Conservation (phyloP, 2,888 invertebrate species). For the Hololepta plana region DNA sequence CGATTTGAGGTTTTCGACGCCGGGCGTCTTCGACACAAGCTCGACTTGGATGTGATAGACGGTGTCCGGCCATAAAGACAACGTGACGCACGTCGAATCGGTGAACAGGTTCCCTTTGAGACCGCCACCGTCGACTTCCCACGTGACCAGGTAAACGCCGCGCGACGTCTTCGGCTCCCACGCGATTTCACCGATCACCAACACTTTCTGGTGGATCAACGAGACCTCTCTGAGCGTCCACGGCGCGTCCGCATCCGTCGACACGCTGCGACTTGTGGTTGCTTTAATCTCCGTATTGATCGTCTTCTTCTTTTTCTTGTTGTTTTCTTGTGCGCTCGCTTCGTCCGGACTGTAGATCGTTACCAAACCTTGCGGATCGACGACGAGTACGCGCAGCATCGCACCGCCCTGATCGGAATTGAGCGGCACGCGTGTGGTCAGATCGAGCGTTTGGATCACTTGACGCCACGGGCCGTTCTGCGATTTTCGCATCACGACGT, state of each 20-base stretch:
- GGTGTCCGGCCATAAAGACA: conserved; percentile 67
- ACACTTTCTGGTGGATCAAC: conserved; percentile 51
- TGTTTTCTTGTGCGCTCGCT: conserved; percentile 28
- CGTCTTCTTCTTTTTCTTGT: conserved; percentile 27
- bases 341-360: conserved; percentile 53
- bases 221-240: conserved; percentile 52
- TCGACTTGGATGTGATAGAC: conserved; percentile 66
- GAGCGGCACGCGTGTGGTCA: conserved; percentile 44
- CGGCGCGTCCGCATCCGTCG: conserved; percentile 31
- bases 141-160: conserved; percentile 60
- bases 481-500: conserved; percentile 50
- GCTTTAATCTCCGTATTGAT: conserved; percentile 32
- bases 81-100: conserved; percentile 58
- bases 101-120: conserved; percentile 67
- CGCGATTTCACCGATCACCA: conserved; percentile 52
- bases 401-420: conserved; percentile 39
- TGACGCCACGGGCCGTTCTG: conserved; percentile 45
- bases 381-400: conserved; percentile 47
- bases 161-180: conserved; percentile 50
- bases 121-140: conserved; percentile 70
- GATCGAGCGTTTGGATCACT: conserved; percentile 45
- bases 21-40: conserved; percentile 39
- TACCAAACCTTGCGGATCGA: conserved; percentile 49
- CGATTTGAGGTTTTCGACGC: conserved; percentile 41
- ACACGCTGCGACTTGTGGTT: conserved; percentile 30